Base-by-base conservation (phyloP, 2,888 invertebrate species). In the Doris montereyensis region DNA sequence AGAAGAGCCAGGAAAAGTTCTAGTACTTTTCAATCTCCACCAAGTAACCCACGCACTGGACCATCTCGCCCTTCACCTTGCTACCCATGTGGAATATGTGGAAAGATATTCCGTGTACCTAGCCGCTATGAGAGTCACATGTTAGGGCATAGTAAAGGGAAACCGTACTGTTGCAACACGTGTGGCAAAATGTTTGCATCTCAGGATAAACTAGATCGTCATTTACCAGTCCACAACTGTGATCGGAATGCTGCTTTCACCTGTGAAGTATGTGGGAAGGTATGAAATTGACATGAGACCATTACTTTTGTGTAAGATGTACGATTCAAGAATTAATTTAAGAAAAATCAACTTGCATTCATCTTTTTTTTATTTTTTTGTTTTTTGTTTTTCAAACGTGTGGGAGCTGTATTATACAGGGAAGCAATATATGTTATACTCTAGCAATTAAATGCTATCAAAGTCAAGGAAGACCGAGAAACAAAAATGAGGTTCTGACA, bases 141-240 rank as follows among this genome's bases (percentile, higher is more conserved):
- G 82, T 77, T 82, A 30, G 81, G 82, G 58, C 82, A 82, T 34
- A 81, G 81, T 17, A 82, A 82, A 67, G 82, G 82, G 13, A 82
- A 82, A 58, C 82, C 82, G 4, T 82, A 75, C 35, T 82, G 82
- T 77, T 82, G 82, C 41, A 81, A 82, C 24, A 81, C 78, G 2
- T 82, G 82, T 52, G 82, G 82, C 17, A 82, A 82, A 74, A 79
- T 82, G 79, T 82, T 82, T 26, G 77, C 82, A 3, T 81, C 82
- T n/a, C 80, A 82, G 41, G 77, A 81, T 35, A 82, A 82, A 62
- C 67, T 82, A 24, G 81, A 82, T 26, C 74, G 76, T 67, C 82
- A 82, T 52, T 60, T 80, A 28, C 82, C 82, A 10, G 82, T 82
- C 17, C 82, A 82, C 60, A 77, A 67, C 73, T 73, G 78, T 28